phyloP scores from a whole-genome alignment of 2,888 invertebrate genomes.

The Epinotia bilunana region DNA sequence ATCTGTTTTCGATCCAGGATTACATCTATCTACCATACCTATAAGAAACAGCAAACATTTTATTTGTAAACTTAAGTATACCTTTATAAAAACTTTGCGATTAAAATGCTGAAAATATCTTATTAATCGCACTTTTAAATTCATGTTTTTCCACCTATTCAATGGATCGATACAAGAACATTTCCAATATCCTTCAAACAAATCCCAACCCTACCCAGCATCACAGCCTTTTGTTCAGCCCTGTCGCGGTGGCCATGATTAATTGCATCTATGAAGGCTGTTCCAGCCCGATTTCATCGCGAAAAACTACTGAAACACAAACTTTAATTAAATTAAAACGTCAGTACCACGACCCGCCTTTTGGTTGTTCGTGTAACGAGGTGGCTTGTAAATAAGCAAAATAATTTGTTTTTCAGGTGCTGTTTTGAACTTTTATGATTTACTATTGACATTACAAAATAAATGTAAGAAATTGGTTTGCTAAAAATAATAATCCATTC shows the following conservation, averaged over 20 bases:
- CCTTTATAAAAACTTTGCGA: neutral
- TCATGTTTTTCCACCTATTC: neutral
- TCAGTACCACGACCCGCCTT: slow-evolving; percentile 55
- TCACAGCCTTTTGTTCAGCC: slow-evolving; percentile 65
- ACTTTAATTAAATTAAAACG: slow-evolving; percentile 65
- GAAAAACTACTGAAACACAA: slow-evolving; percentile 69
- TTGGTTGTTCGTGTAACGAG: slow-evolving; percentile 49
- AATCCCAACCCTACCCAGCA: slow-evolving; percentile 55
- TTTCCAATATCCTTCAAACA: slow-evolving; percentile 16
- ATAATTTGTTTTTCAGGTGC: neutral
- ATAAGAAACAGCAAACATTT: neutral
- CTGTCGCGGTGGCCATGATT: slow-evolving; percentile 72
- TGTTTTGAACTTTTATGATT: neutral
- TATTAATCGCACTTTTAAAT: neutral
- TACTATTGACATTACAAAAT: neutral
- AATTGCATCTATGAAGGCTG: slow-evolving; percentile 78
- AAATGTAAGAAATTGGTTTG: neutral
- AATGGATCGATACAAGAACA: slow-evolving; percentile 1
- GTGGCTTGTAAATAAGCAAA: slow-evolving; percentile 40
- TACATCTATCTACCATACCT: neutral
- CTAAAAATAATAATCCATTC: no score
- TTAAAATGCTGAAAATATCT: neutral
- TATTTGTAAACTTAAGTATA: neutral
- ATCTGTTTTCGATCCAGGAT: neutral
- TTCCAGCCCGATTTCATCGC: slow-evolving; percentile 54